A percentile compares a stretch with the other conserved stretches of the same genome.
phyloP scores from a whole-genome alignment of 2,113 vertebrate genomes.

The Pogona vitticeps region DNA sequence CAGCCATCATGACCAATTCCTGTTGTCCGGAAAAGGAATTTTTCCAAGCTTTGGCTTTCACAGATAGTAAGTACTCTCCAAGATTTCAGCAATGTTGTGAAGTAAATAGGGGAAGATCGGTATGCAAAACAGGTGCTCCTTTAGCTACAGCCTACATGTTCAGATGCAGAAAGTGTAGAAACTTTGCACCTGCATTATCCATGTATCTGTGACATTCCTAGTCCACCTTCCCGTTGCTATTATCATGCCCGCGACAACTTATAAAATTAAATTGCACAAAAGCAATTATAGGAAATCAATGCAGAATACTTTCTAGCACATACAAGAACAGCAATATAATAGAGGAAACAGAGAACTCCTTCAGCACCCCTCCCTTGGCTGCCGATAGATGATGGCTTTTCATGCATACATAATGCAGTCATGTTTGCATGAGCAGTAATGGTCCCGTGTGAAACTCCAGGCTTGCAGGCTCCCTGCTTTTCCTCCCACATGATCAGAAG shows the following conservation, averaged over 20 bases:
- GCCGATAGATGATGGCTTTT: too few species aligned
- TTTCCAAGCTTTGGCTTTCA: not conserved
- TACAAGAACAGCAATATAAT: not conserved
- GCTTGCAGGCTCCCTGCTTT: not conserved
- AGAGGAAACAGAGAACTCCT: not conserved
- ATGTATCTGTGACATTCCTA: not conserved
- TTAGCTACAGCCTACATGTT: not conserved
- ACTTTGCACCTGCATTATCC: not conserved
- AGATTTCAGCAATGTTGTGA: not conserved
- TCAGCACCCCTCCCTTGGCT: not conserved
- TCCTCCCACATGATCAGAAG: not conserved
- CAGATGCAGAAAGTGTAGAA: not conserved
- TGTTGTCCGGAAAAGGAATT: not conserved
- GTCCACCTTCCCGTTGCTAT: not conserved
- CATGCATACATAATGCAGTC: not conserved
- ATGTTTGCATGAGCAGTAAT: not conserved
- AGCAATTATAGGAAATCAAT: not conserved
- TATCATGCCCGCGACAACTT: not conserved
- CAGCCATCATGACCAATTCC: not conserved
- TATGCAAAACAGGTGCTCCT: not conserved
- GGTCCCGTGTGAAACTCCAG: not conserved
- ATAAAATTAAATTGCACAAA: constrained; percentile 9
- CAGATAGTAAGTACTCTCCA: not conserved
- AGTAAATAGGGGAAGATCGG: not conserved
- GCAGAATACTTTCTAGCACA: not conserved